phyloP scores from a whole-genome alignment of 30 jellyfish, hydroid and myxozoan genomes.

The Hydra vulgaris region DNA sequence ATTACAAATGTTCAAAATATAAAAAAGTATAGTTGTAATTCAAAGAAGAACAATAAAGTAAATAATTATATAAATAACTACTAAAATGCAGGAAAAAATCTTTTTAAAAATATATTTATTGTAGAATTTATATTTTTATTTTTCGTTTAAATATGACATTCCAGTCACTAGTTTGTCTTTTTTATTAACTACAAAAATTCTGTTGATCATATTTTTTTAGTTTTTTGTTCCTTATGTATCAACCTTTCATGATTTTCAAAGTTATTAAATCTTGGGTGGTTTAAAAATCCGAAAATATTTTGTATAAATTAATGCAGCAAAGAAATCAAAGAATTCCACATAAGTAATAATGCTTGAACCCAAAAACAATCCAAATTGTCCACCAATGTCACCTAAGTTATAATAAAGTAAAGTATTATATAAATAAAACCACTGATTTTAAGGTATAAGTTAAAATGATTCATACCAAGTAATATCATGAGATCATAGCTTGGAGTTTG shows the following conservation, averaged over 20 bases:
- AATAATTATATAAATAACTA: too few species aligned
- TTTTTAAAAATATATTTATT: too few species aligned
- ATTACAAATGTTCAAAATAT: too few species aligned
- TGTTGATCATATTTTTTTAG: neutral
- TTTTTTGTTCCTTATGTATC: neutral
- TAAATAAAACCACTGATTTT: neutral
- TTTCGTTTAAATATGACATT: too few species aligned
- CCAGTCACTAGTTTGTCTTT: too few species aligned
- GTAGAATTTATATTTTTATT: too few species aligned
- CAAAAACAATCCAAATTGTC: constrained; percentile 84
- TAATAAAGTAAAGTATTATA: neutral
- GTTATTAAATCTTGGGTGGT: neutral
- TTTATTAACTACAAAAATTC: too few species aligned
- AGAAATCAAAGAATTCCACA: constrained; percentile 75
- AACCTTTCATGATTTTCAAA: too few species aligned
- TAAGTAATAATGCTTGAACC: constrained; percentile 84
- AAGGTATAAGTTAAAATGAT: neutral
- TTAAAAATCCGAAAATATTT: constrained; percentile 53
- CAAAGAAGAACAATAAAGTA: too few species aligned
- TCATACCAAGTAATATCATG: constrained; percentile 66
- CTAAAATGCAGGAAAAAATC: too few species aligned
- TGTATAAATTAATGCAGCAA: constrained; percentile 70
- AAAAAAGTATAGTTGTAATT: too few species aligned
- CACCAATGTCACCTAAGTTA: constrained; percentile 84
- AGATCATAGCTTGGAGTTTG: constrained; percentile 81